These are phyloP conservation scores for Ichneumoninae sp. DNA, from an alignment of 2,888 invertebrate species.

Conservation along the genomic window DNA sequence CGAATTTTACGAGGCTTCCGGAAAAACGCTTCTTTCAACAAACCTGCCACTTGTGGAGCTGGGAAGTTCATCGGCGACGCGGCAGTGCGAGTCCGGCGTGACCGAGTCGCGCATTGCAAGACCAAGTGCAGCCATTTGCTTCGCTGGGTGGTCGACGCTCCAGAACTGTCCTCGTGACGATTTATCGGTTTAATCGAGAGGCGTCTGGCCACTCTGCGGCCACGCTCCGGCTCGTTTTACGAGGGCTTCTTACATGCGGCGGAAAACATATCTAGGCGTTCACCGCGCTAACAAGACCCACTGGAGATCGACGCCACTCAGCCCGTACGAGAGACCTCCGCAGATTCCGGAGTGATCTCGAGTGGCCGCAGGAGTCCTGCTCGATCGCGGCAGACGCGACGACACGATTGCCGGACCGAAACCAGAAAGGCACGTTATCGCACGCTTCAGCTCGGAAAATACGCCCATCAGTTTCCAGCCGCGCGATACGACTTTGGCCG, in stretches of 20 bases:
- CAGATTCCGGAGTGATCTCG: slow-evolving; percentile 57
- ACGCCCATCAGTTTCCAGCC: not conserved
- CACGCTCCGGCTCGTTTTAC: slow-evolving; percentile 50
- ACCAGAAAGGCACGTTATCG: not conserved
- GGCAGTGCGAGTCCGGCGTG: not conserved
- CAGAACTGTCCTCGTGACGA: slow-evolving; percentile 38
- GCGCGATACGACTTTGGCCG: not conserved
- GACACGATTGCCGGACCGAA: slow-evolving; percentile 33
- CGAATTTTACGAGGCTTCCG: slow-evolving; percentile 29
- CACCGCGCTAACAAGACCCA: slow-evolving; percentile 42
- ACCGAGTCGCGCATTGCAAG: slow-evolving; percentile 6
- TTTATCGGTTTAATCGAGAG: slow-evolving; percentile 59
- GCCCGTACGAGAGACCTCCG: slow-evolving; percentile 28
- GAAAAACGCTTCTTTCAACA: slow-evolving; percentile 24
- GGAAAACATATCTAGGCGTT: slow-evolving; percentile 2
- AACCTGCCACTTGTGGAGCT: slow-evolving; percentile 46
- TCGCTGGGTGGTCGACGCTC: slow-evolving; percentile 40
- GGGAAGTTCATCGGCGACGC: slow-evolving; percentile 20
- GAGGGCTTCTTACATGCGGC: slow-evolving; percentile 54
- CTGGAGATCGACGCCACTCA: slow-evolving; percentile 50
- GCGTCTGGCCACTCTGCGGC: slow-evolving; percentile 63
- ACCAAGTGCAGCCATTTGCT: slow-evolving; percentile 30
- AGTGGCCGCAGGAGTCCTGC: slow-evolving; percentile 44
- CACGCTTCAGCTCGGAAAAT: not conserved
- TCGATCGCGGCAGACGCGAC: slow-evolving; percentile 39